Evolutionary conservation across 2,888 invertebrate genomes (phyloP).

Genomic region (Nomada fucata): DNA sequence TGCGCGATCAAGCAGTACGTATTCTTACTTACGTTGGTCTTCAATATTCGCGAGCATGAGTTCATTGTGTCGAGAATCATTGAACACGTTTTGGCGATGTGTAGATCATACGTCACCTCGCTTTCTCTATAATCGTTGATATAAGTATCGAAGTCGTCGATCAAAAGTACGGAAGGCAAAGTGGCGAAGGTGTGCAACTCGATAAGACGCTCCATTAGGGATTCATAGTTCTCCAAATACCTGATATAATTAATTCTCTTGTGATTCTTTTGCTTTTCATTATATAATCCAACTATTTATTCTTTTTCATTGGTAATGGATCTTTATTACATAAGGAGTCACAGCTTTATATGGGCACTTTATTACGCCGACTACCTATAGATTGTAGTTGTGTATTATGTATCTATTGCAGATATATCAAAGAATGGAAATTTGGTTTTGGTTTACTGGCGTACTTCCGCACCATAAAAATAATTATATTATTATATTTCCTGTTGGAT

Average conservation of each 20-base stretch:
- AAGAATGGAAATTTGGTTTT: no score
- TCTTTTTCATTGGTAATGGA: neutral
- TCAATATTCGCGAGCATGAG: slow-evolving; percentile 73
- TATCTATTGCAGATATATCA: no score
- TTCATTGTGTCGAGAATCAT: slow-evolving; percentile 75
- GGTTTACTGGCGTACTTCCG: no score
- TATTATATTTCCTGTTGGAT: no score
- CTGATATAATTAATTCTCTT: slow-evolving; percentile 63
- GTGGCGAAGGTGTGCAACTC: slow-evolving; percentile 75
- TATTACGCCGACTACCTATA: neutral
- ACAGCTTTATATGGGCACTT: neutral
- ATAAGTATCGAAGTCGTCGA: slow-evolving; percentile 79
- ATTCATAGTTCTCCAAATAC: slow-evolving; percentile 77
- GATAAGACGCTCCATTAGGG: slow-evolving; percentile 72
- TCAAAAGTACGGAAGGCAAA: slow-evolving; percentile 76
- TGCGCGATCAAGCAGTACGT: neutral
- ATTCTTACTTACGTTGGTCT: slow-evolving; percentile 59
- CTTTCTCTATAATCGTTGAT: slow-evolving; percentile 48
- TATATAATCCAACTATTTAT: slow-evolving; percentile 1
- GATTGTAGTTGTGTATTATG: no score
- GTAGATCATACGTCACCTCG: slow-evolving; percentile 60
- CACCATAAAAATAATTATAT: no score
- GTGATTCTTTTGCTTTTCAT: slow-evolving; percentile 15
- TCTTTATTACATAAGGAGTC: slow-evolving; percentile 1
- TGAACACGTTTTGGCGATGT: slow-evolving; percentile 75